Evolutionary conservation across 1,140 invertebrate species (phyloP).

Genomic region (Lysiphlebus fabarum): DNA sequence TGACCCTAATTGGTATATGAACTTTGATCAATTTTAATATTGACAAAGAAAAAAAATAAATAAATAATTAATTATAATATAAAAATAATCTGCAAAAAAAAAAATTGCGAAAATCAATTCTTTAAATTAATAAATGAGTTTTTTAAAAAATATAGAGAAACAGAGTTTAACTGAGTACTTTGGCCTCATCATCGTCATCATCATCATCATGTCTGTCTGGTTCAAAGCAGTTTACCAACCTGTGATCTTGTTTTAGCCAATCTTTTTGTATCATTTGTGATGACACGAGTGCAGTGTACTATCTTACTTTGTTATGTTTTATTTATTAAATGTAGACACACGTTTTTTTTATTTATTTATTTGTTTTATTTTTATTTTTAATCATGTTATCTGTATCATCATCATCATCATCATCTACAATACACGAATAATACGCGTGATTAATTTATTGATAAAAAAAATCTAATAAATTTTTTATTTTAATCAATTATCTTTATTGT

Average conservation of each 20-base stretch:
- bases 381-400: too few species aligned
- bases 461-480: too few species aligned
- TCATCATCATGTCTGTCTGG: background rate
- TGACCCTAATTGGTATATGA: too few species aligned
- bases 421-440: background rate
- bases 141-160: background rate
- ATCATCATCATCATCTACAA: background rate
- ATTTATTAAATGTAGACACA: background rate
- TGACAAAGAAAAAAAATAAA: too few species aligned
- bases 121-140: background rate
- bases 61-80: too few species aligned
- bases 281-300: conserved; percentile 11
- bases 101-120: too few species aligned
- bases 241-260: conserved; percentile 12
- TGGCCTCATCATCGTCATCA: background rate
- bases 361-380: too few species aligned
- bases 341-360: too few species aligned
- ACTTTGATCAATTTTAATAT: too few species aligned
- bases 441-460: background rate
- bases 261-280: background rate
- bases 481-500: too few species aligned
- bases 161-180: background rate
- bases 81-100: too few species aligned
- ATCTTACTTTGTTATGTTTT: conserved; percentile 5
- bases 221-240: conserved; percentile 5